Base-by-base conservation (phyloP, 2,888 invertebrate genomes). In the Lochmaea capreae region DNA sequence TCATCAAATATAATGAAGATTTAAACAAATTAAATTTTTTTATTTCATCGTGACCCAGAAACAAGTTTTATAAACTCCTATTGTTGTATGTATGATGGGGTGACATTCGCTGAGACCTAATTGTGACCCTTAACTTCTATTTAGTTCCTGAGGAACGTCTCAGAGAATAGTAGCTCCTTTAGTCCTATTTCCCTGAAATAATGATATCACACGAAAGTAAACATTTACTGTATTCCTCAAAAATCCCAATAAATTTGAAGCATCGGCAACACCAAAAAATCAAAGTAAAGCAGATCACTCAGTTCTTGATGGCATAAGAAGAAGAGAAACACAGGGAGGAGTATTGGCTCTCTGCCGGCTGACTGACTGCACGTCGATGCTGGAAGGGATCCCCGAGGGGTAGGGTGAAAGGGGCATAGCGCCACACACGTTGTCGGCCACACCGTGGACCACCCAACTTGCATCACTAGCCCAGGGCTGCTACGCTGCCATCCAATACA, bases 371-470 rank as follows among this genome's bases (percentile, higher is more conserved):
- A 42, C 62, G 71, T 43, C 62, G 68, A 58, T 58, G 75, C 76
- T 73, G 67, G 73, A 76, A 71, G 76, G 79, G 73, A 74, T 75
- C 68, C 73, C 71, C 69, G 75, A 67, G 67, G 79, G 73, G 78
- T 74, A 75, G 77, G 76, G 80, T 75, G 76, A 73, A 76, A 79
- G 79, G 78, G 76, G 72, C 76, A 46, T 73, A 81, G 82, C 81
- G 85, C 87, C 87, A 87, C 87, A 87, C 87, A 87, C 87, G 87
- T 85, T 80, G 87, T 84, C 85, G 86, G 86, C 87, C 86, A 85
- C 86, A 85, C 86, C 84, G 86, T 76, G 85, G 86, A 87, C 86
- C 86, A 87, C 86, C 86, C 86, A 87, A 81, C 81, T 80, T 71
- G 84, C 83, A 79, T 78, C 81, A 80, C 77, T 81, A 81, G 79